Evolutionary conservation across 2,113 vertebrate genomes (phyloP).

Genomic region (Apus apus): DNA sequence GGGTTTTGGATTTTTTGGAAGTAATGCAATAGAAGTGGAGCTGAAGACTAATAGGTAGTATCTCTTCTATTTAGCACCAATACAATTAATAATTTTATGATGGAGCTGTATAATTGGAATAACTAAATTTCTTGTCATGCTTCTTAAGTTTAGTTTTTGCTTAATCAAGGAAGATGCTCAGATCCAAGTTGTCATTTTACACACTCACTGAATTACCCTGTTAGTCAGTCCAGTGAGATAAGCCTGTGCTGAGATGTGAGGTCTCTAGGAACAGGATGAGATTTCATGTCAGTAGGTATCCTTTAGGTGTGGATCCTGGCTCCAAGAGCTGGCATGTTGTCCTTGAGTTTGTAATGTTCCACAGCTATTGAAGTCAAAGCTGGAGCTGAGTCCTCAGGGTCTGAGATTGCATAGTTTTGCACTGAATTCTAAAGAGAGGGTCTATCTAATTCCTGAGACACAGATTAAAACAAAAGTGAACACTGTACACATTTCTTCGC

Average conservation of each 20-base stretch:
- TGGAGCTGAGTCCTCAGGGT: not conserved
- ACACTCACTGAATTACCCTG: not conserved
- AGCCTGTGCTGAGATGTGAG: not conserved
- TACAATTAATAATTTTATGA: not conserved
- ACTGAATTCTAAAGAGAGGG: not conserved
- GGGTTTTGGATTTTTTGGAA: fast-evolving
- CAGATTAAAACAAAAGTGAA: not conserved
- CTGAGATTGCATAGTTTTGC: not conserved
- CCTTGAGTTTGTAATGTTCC: not conserved
- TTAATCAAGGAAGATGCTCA: not conserved
- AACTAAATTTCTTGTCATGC: not conserved
- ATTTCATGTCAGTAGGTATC: not conserved
- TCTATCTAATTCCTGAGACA: not conserved
- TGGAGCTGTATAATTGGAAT: not conserved
- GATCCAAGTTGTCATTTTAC: not conserved
- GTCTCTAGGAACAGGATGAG: not conserved
- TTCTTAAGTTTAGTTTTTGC: not conserved
- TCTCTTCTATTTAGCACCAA: not conserved
- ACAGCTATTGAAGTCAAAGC: not conserved
- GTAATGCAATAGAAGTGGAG: not conserved
- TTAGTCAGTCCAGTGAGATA: not conserved
- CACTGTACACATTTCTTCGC: not conserved
- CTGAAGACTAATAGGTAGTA: not conserved
- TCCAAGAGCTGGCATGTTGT: not conserved
- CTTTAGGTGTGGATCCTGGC: not conserved